A percentile compares a stretch with the other conserved stretches of the same genome.
Evolutionary conservation across 1,140 invertebrate genomes (phyloP).

Genomic region (Phymorhynchus buccinoides): DNA sequence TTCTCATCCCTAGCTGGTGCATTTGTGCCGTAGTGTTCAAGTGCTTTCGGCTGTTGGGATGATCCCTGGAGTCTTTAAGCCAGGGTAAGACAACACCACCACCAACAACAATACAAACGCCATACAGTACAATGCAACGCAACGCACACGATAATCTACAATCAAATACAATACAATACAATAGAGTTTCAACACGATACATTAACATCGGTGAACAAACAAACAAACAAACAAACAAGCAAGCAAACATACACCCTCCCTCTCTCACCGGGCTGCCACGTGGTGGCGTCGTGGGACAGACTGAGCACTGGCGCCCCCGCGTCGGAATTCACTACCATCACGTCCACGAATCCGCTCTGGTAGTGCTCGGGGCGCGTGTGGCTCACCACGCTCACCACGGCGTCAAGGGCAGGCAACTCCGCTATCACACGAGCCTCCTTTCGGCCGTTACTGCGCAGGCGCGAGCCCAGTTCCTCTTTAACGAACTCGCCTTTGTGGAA

Average conservation of each 20-base stretch:
- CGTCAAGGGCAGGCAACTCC: not conserved
- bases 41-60: too few species aligned
- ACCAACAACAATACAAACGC: too few species aligned
- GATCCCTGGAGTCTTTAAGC: too few species aligned
- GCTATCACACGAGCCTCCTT: constrained; percentile 4
- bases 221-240: not conserved
- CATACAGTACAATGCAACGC: too few species aligned
- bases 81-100: too few species aligned
- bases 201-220: too few species aligned
- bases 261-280: not conserved
- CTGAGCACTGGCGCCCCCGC: not conserved
- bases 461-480: not conserved
- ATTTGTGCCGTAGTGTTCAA: too few species aligned
- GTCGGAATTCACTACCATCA: not conserved
- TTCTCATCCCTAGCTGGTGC: too few species aligned
- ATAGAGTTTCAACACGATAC: too few species aligned
- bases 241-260: not conserved
- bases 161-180: too few species aligned
- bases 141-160: too few species aligned
- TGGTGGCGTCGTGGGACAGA: constrained; percentile 2
- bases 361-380: not conserved
- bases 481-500: constrained; percentile 7
- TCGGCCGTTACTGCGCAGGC: not conserved
- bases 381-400: constrained; percentile 12
- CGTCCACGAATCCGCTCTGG: not conserved